Evolutionary conservation across 2,113 vertebrate species (phyloP).

Genomic region (Phalacrocorax brasilianus): DNA sequence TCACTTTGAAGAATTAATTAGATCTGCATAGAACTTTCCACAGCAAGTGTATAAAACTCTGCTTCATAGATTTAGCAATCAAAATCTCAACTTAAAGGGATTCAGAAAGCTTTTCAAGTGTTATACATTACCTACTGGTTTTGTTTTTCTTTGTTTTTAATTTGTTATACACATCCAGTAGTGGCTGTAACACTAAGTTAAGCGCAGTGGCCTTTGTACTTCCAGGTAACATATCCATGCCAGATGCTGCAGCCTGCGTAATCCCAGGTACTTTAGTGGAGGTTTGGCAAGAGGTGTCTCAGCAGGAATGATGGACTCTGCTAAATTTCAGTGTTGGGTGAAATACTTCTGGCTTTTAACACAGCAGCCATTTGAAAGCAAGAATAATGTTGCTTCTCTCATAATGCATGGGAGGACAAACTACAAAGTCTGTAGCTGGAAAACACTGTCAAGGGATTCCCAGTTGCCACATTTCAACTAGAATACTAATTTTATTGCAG

Average conservation of each 20-base stretch:
- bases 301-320: not conserved
- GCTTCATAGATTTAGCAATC: not conserved
- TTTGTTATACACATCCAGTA: not conserved
- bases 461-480: not conserved
- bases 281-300: not conserved
- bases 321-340: not conserved
- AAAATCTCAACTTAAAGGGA: not conserved
- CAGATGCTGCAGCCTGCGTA: not conserved
- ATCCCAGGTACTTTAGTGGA: not conserved
- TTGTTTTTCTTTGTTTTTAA: not conserved
- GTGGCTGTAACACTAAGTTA: rapidly evolving
- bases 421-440: not conserved
- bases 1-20: not conserved
- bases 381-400: not conserved
- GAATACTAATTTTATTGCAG: not conserved
- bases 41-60: not conserved
- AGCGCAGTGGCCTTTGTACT: not conserved
- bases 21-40: not conserved
- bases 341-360: not conserved
- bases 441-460: not conserved
- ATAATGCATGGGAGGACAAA: not conserved
- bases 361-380: not conserved
- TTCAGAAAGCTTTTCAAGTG: not conserved
- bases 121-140: not conserved
- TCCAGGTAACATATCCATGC: not conserved